These are phyloP conservation scores for Theodoxus fluviatilis DNA, from an alignment of 2,888 invertebrate genomes.

Conservation along the genomic window DNA sequence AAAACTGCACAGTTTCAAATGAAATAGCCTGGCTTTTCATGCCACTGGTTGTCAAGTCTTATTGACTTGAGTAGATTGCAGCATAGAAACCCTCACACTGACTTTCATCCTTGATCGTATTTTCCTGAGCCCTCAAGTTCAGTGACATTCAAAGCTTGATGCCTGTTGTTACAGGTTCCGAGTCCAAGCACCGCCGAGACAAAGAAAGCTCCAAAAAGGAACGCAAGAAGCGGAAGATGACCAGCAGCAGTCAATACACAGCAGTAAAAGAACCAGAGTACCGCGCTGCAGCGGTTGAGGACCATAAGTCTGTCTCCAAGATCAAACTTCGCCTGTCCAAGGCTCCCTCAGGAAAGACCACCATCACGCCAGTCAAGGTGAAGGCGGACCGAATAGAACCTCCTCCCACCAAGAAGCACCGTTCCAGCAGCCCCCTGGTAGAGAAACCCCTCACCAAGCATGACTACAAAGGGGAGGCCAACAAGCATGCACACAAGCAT, in stretches of 20 bases:
- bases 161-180: too few relatives aligned
- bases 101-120: too few relatives aligned
- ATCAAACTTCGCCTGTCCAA: slow-evolving; percentile 47
- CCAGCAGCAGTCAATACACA: slow-evolving; percentile 38
- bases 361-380: slow-evolving; percentile 23
- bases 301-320: slow-evolving; percentile 49
- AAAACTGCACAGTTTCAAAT: too few relatives aligned
- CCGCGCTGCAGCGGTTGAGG: slow-evolving; percentile 48
- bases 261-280: slow-evolving; percentile 47
- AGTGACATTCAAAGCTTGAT: too few relatives aligned
- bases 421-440: slow-evolving; percentile 27
- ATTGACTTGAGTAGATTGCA: too few relatives aligned
- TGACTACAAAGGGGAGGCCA: slow-evolving; percentile 24
- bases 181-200: too few relatives aligned
- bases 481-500: too few relatives aligned
- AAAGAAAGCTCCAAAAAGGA: slow-evolving; percentile 52
- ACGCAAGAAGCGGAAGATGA: slow-evolving; percentile 45
- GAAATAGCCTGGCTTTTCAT: too few relatives aligned
- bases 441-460: slow-evolving; percentile 29
- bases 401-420: slow-evolving; percentile 30
- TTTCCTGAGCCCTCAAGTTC: too few relatives aligned
- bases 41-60: too few relatives aligned
- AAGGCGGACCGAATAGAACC: slow-evolving; percentile 27
- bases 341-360: slow-evolving; percentile 38
- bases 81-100: too few relatives aligned